A percentile compares a stretch with the other conserved stretches of the same genome.
phyloP scores from a whole-genome alignment of 2,888 invertebrate genomes.

The Torymus texanus region DNA sequence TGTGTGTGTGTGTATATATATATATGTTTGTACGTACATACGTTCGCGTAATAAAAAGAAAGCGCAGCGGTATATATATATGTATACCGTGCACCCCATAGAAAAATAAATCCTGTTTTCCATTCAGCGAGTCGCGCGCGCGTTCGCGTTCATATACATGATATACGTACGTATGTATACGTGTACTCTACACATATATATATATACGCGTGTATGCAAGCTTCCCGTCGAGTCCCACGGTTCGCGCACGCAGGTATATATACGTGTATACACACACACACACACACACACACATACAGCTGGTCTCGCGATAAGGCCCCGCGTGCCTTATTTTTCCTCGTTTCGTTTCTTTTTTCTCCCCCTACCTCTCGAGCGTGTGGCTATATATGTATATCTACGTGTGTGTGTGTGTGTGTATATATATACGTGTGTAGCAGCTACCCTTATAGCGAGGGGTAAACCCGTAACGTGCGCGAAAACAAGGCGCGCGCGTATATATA shows the following conservation, averaged over 20 bases:
- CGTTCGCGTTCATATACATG: conserved; percentile 49
- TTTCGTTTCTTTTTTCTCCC: conserved; percentile 17
- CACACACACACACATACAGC: no score
- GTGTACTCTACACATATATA: not conserved
- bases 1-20: no score
- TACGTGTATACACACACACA: no score
- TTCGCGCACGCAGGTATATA: not conserved
- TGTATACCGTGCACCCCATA: conserved; percentile 59
- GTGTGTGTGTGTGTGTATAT: not conserved
- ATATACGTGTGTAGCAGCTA: not conserved
- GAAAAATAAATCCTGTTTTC: conserved; percentile 72
- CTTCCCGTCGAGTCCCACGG: conserved; percentile 38
- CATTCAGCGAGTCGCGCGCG: conserved; percentile 67
- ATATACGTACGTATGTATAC: no score
- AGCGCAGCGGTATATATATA: conserved; percentile 56
- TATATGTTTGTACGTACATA: no score
- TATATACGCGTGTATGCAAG: conserved; percentile 18
- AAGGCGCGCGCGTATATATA: no score
- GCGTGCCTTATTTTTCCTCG: conserved; percentile 36
- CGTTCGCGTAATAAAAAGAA: no score
- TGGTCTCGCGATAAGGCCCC: conserved; percentile 37
- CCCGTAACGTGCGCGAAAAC: no score
- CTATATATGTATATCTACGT: not conserved
- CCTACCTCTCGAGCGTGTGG: not conserved
- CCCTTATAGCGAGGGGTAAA: no score